A percentile compares a stretch with the other conserved stretches of the same genome.
Evolutionary conservation across 1,140 invertebrate genomes (phyloP).

Genomic region (Lordiphosa collinella): DNA sequence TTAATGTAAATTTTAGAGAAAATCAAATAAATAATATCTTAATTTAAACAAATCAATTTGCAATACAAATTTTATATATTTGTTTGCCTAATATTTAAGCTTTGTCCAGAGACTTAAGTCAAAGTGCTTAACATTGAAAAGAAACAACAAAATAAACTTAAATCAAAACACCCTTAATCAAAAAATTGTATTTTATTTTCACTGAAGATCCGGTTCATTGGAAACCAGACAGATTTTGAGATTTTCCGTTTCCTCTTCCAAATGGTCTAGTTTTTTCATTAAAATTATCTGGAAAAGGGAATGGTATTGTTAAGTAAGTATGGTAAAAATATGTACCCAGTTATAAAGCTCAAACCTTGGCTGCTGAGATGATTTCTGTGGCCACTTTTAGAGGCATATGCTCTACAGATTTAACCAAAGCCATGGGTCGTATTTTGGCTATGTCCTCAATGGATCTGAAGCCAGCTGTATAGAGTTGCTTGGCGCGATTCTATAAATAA

Average conservation of each 20-base stretch:
- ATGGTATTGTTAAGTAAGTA: conserved; percentile 7
- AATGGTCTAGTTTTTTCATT: conserved; percentile 88
- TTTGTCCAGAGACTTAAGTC: conserved; percentile 44
- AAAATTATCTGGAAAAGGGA: conserved; percentile 85
- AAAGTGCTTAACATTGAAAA: conserved; percentile 50
- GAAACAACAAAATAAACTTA: conserved; percentile 34
- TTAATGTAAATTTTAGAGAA: conserved; percentile 24
- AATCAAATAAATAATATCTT: conserved; percentile 23
- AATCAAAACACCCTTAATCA: neutral
- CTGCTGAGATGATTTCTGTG: conserved; percentile 89
- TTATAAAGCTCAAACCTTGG: conserved; percentile 81
- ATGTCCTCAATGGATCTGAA: conserved; percentile 88
- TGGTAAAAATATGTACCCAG: neutral
- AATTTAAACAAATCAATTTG: conserved; percentile 45
- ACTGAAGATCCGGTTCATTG: conserved; percentile 3
- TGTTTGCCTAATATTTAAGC: conserved; percentile 57
- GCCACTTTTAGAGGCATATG: conserved; percentile 87
- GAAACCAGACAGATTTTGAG: conserved; percentile 37
- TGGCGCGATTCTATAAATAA: conserved; percentile 86
- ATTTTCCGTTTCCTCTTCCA: conserved; percentile 85
- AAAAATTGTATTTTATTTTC: neutral
- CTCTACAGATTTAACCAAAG: conserved; percentile 84
- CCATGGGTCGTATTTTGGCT: conserved; percentile 85
- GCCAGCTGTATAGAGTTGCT: conserved; percentile 90
- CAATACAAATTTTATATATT: conserved; percentile 27